Percentiles rank a stretch among this genome's conserved stretches.
These are phyloP conservation scores for Metallyticus violacea DNA, from an alignment of 2,888 invertebrate species.

Conservation along the genomic window DNA sequence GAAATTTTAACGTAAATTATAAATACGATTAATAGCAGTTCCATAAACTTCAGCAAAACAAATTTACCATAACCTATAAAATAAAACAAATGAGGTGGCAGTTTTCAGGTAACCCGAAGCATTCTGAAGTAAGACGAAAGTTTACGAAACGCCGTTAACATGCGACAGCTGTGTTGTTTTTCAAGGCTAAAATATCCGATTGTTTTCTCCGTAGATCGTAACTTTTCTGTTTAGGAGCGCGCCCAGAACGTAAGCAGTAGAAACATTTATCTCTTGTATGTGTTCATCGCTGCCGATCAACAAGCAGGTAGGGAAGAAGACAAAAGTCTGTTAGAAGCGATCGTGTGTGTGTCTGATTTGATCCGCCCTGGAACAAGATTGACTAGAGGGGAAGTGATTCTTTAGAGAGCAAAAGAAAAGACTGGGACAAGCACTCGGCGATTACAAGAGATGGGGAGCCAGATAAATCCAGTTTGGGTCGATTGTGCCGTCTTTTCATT, in stretches of 20 bases:
- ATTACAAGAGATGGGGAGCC: neutral
- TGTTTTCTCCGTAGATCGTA: too few relatives aligned
- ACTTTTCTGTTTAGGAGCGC: neutral
- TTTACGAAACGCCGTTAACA: too few relatives aligned
- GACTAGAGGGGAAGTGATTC: neutral
- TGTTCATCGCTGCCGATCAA: neutral
- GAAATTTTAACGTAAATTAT: too few relatives aligned
- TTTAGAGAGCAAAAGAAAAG: neutral
- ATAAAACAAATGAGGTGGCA: too few relatives aligned
- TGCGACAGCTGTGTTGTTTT: too few relatives aligned
- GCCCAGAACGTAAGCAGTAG: neutral
- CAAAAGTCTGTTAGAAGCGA: neutral
- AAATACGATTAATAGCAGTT: too few relatives aligned
- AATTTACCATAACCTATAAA: too few relatives aligned
- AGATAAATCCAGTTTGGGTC: neutral
- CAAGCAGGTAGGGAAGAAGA: neutral
- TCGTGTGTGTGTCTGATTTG: neutral
- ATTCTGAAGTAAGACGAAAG: too few relatives aligned
- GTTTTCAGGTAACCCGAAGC: too few relatives aligned
- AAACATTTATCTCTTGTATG: neutral
- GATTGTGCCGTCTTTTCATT: neutral
- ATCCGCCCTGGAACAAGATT: neutral
- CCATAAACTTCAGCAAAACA: too few relatives aligned
- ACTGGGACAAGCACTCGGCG: neutral
- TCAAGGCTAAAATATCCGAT: too few relatives aligned